Evolutionary conservation across 2,888 invertebrate species (phyloP).

Genomic region (Apodemia hepburni): DNA sequence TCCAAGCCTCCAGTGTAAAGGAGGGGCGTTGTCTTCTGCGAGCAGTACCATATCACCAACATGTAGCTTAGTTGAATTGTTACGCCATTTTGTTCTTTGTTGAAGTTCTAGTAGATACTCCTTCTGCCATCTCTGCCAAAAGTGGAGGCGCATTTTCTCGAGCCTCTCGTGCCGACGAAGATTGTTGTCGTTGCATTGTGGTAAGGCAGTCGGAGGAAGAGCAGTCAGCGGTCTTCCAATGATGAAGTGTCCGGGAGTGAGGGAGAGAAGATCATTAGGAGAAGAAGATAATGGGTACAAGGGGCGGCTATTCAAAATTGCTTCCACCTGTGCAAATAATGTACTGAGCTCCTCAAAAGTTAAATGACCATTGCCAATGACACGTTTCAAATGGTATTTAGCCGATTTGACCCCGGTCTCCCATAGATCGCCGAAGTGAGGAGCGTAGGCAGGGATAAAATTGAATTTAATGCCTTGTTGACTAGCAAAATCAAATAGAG

Average conservation of each 20-base stretch:
- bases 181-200: too few relatives aligned
- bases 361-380: conserved; percentile 27
- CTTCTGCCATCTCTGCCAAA: conserved; percentile 25
- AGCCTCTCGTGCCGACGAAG: conserved; percentile 15
- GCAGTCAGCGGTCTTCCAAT: too few relatives aligned
- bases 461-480: too few relatives aligned
- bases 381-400: conserved; percentile 24
- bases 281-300: conserved; percentile 15
- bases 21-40: conserved; percentile 16
- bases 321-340: conserved; percentile 28
- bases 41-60: conserved; percentile 18
- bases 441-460: conserved; percentile 5
- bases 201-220: too few relatives aligned
- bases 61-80: background rate
- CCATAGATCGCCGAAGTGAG: too few relatives aligned
- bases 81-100: conserved; percentile 10
- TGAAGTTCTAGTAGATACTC: conserved; percentile 21
- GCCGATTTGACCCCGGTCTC: background rate
- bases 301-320: conserved; percentile 26
- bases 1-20: conserved; percentile 24
- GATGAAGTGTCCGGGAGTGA: too few relatives aligned
- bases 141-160: conserved; percentile 21
- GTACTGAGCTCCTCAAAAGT: conserved; percentile 27
- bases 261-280: too few relatives aligned
- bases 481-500: too few relatives aligned